Evolutionary conservation across 2,797 vertebrate species (phyloP), one percentile per base, ranked within the genome.

Genomic region (Sandelia bainsii): DNA sequence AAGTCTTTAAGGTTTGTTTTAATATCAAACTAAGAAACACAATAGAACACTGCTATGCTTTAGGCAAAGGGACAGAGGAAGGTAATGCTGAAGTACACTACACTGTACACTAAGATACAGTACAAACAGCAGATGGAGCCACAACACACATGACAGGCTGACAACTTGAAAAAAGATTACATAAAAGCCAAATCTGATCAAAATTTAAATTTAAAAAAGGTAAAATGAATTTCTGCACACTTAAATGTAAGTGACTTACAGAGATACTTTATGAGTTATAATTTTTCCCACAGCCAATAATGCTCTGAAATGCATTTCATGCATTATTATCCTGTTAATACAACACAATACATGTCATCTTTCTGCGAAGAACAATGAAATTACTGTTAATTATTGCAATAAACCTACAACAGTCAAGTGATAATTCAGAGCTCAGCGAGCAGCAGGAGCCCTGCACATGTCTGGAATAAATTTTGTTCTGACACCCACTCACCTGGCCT

Each of bases 401-500:
- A 34, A 61, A 23, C 9, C 32, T 51, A 11, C 44, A 69, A 75
- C 29, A 1, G n/a, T 51, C 75, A 20, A 53, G 42, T 13, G 68
- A 65, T 23, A 34, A 72, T 10, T 13, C 32, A 29, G 22, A 50
- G 54, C 77, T 70, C 12, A 6, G 60, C 3, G 34, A 62, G 56
- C 72, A 57, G 62, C 19, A 3, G 69, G 48, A 69, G 66, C 27
- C 22, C 6, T 49, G 60, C 34, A 39, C 56, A 66, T 27, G 77
- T 76, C 62, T 80, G 59, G 57, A 83, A 71, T 75, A 76, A 44
- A 81, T 60, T 61, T 57, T 25, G 50, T 59, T 37, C 54, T 23
- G 34, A 60, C 85, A 51, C 70, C 72, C 59, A 87, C 92, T 95
- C 87, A 99, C 97, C 97, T 98, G 96, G 96, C 96, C 97, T 95